These are phyloP conservation scores for Drosophila mimica DNA, from an alignment of 2,888 invertebrate genomes.

Conservation along the genomic window DNA sequence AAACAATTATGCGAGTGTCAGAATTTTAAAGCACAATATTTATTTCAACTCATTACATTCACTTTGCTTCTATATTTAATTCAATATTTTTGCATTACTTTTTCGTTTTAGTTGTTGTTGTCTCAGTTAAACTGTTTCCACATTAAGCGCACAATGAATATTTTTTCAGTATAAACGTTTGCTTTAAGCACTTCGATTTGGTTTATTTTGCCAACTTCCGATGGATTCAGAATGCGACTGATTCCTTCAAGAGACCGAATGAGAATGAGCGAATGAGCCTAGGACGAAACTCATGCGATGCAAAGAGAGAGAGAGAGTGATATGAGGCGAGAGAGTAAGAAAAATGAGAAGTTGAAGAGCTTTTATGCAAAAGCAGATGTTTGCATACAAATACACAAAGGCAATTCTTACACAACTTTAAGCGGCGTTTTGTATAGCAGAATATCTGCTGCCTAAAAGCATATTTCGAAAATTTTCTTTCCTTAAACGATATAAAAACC, in stretches of 20 bases:
- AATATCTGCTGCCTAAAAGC: slow-evolving; percentile 38
- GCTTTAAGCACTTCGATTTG: slow-evolving; percentile 66
- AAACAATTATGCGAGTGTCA: slow-evolving; percentile 33
- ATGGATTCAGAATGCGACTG: slow-evolving; percentile 72
- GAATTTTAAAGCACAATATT: slow-evolving; percentile 24
- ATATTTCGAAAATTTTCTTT: slow-evolving; percentile 9
- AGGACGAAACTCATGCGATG: slow-evolving; percentile 60
- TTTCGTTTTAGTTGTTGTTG: slow-evolving; percentile 35
- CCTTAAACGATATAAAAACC: background rate
- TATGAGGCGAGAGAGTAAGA: background rate
- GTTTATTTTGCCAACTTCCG: slow-evolving; percentile 49
- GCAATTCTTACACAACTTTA: slow-evolving; percentile 12
- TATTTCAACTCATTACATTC: slow-evolving; percentile 18
- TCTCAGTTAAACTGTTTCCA: slow-evolving; percentile 43
- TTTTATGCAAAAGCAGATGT: slow-evolving; percentile 26
- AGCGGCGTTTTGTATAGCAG: slow-evolving; percentile 21
- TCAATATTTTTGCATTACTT: slow-evolving; percentile 32
- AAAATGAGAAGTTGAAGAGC: slow-evolving; percentile 30
- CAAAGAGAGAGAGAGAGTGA: slow-evolving; percentile 12
- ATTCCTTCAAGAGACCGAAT: slow-evolving; percentile 84
- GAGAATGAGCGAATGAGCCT: slow-evolving; percentile 79
- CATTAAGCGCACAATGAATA: slow-evolving; percentile 46
- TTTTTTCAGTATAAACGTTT: slow-evolving; percentile 42
- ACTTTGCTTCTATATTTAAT: slow-evolving; percentile 27
- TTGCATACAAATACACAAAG: background rate